phyloP scores from a whole-genome alignment of 1,140 invertebrate species.

The Patella vulgata region DNA sequence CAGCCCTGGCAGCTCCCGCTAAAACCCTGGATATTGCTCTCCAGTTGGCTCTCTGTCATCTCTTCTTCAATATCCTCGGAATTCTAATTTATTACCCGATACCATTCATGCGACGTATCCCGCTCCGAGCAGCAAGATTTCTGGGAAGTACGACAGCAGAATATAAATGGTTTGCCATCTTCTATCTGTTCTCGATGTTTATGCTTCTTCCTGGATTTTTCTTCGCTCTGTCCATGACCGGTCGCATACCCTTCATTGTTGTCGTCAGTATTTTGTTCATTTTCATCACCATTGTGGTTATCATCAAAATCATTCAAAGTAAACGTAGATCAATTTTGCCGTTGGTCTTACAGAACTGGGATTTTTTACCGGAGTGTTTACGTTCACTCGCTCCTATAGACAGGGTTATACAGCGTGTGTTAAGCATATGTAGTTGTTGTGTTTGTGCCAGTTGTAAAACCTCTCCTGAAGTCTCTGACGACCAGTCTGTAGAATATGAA shows the following conservation, averaged over 20 bases:
- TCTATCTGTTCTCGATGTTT: constrained; percentile 71
- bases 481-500: too few species aligned
- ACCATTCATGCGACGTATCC: constrained; percentile 70
- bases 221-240: constrained; percentile 64
- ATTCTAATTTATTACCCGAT: constrained; percentile 74
- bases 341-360: constrained; percentile 67
- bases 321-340: constrained; percentile 22
- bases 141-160: constrained; percentile 69
- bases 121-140: constrained; percentile 69
- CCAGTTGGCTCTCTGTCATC: constrained; percentile 73
- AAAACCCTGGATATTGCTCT: constrained; percentile 65
- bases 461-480: too few species aligned
- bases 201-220: constrained; percentile 68
- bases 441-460: constrained; percentile 10
- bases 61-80: constrained; percentile 74
- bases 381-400: constrained; percentile 67
- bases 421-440: constrained; percentile 1
- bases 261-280: constrained; percentile 44
- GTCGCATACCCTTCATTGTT: constrained; percentile 44
- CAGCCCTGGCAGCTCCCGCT: constrained; percentile 68
- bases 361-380: constrained; percentile 69
- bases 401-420: constrained; percentile 7
- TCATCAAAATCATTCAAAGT: constrained; percentile 66
- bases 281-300: constrained; percentile 56
- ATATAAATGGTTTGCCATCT: constrained; percentile 72